Percentiles rank a stretch among this genome's conserved stretches.
These are phyloP conservation scores for Phalacrocorax aristotelis DNA, from an alignment of 2,113 vertebrate genomes.

Conservation along the genomic window DNA sequence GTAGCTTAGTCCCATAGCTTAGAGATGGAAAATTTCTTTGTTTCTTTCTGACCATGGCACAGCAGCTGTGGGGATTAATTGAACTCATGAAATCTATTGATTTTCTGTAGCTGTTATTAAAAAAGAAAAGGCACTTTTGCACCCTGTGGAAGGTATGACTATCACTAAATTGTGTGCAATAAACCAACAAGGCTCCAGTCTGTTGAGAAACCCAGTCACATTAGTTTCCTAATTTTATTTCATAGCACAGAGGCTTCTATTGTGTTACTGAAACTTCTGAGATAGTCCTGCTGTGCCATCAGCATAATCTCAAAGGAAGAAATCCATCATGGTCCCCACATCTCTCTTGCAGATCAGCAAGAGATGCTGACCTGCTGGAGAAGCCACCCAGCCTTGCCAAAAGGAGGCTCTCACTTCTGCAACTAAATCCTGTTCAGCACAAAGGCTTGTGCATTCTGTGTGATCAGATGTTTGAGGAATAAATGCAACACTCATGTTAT, in stretches of 20 bases:
- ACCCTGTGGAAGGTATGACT: conserved; percentile 39
- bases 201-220: conserved; percentile 50
- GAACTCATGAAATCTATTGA: conserved; percentile 58
- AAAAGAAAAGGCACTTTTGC: not conserved
- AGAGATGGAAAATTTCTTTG: conserved; percentile 31
- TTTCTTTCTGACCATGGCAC: conserved; percentile 12
- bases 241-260: conserved; percentile 49
- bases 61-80: conserved; percentile 51
- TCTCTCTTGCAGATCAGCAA: not conserved
- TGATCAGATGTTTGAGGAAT: not conserved
- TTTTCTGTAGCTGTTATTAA: conserved; percentile 60
- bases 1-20: not conserved
- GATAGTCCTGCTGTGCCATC: not conserved
- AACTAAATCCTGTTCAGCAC: not conserved
- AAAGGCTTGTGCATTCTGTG: not conserved
- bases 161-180: conserved; percentile 50
- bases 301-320: not conserved
- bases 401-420: not conserved
- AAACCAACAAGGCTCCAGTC: conserved; percentile 52
- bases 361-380: not conserved
- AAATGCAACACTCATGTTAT: not conserved
- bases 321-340: not conserved
- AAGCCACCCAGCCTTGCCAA: not conserved
- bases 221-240: conserved; percentile 69
- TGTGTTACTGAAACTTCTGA: conserved; percentile 30